Conservation (phyloP, 1,140 invertebrate genomes). For the Caenorhabditis briggsae region DNA sequence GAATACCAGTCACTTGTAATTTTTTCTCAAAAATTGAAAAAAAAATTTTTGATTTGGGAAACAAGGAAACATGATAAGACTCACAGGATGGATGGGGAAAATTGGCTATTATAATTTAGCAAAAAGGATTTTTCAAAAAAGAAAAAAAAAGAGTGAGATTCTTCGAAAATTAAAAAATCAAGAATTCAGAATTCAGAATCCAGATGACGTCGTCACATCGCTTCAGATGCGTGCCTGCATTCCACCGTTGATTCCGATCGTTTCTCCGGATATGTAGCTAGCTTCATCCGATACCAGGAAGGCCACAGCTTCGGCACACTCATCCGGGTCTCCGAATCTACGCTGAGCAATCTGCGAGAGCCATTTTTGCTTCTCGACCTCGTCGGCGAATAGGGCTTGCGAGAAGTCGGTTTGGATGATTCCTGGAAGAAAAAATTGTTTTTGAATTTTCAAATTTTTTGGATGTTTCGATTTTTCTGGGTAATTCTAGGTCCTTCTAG, state of each 20-base stretch:
- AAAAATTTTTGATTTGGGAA: neutral
- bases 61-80: neutral
- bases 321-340: constrained; percentile 83
- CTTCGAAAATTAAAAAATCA: neutral
- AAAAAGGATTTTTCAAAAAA: neutral
- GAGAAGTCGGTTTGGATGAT: constrained; percentile 92
- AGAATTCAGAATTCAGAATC: neutral
- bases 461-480: no score
- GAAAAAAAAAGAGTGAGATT: neutral
- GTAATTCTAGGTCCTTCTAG: no score
- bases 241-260: constrained; percentile 87
- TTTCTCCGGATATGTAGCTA: constrained; percentile 93
- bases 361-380: constrained; percentile 48
- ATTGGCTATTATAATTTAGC: constrained; percentile 5
- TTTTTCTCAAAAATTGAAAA: neutral
- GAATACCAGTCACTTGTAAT: constrained; percentile 40
- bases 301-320: constrained; percentile 87
- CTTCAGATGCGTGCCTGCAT: constrained; percentile 82
- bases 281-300: constrained; percentile 91
- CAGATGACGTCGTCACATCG: no score
- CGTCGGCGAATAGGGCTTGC: constrained; percentile 82
- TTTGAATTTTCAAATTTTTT: neutral
- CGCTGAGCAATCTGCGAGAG: constrained; percentile 76
- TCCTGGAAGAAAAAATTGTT: constrained; percentile 64
- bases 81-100: neutral